These are phyloP conservation scores for Masticophis lateralis DNA, from an alignment of 2,797 vertebrate genomes.

Conservation along the genomic window DNA sequence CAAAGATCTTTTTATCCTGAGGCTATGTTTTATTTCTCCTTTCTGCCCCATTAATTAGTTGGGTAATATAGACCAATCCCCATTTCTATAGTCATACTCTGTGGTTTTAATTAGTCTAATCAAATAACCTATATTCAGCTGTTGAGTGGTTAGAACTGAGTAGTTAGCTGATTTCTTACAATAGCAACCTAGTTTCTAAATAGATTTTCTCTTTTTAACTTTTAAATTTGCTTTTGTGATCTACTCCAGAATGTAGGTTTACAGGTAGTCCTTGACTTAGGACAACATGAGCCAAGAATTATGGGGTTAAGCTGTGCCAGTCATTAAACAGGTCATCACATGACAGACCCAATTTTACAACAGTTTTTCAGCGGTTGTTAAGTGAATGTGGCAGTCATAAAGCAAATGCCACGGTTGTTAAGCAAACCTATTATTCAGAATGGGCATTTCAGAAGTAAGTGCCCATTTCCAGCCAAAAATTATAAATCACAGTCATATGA, in stretches of 20 bases:
- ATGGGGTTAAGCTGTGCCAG: neutral
- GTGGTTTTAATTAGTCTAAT: slow-evolving; percentile 56
- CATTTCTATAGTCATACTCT: slow-evolving; percentile 56
- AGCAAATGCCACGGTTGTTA: neutral
- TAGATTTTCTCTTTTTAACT: slow-evolving; percentile 21
- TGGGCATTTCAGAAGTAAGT: neutral
- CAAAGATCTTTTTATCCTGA: neutral
- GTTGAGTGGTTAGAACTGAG: slow-evolving; percentile 7
- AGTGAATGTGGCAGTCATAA: neutral
- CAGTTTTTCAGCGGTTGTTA: neutral
- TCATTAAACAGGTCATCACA: neutral
- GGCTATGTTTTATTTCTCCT: slow-evolving; percentile 42
- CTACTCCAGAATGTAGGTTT: neutral
- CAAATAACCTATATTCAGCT: slow-evolving; percentile 57
- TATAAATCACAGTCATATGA: neutral
- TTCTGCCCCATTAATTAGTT: slow-evolving; percentile 52
- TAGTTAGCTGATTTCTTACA: slow-evolving; percentile 61
- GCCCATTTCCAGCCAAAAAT: neutral
- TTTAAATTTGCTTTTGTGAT: neutral
- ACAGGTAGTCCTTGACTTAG: neutral
- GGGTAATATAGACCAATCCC: slow-evolving; percentile 50
- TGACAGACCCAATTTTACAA: neutral
- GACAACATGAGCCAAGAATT: neutral
- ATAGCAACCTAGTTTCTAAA: slow-evolving; percentile 14
- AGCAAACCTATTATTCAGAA: neutral